Evolutionary conservation across 2,113 vertebrate genomes (phyloP), one percentile per base, ranked within the genome.

Genomic region (Megalops atlanticus): DNA sequence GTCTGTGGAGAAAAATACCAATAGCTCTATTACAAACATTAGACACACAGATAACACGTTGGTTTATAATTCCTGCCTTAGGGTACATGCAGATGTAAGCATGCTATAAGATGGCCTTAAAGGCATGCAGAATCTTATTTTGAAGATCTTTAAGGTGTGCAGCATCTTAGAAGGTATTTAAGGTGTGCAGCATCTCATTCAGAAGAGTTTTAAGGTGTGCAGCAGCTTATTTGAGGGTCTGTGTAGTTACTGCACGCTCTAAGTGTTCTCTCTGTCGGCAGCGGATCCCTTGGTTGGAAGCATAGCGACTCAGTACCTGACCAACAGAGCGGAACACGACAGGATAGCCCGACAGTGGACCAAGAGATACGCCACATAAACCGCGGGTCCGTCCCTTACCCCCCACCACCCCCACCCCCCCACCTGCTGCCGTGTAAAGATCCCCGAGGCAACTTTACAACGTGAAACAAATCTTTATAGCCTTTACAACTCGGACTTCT

Each of bases 261-360:
- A n/a, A n/a, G n/a, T 31, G 64, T 35, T 49, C 49, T 40, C 33
- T 69, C 45, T 83, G 75, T 93, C 64, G 87, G 18, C 88, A 97
- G 96, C 96, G 92, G 96, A 96, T 91, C 96, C 96, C 92, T 91
- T 97, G 94, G 96, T 97, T 90, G 95, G 96, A 91, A 96, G 96
- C 94, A 97, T 97, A 96, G 96, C 96, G 92, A 97, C 96, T 93
- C 96, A 96, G 92, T 97, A 96, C 92, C 93, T 96, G 95, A 97
- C 96, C 93, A 97, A 97, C 96, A 96, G 96, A 95, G 95, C 95
- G 91, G 96, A 97, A 92, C 96, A 96, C 94, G 96, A 97, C 95
- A 96, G 96, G 94, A 97, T 96, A 96, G 96, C 96, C 93, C 95
- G 96, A 94, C 96, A 97, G 96, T 96, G 96, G 96, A 96, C 96